phyloP scores from a whole-genome alignment of 2,888 invertebrate species.

The Sphaerophoria rueppellii region DNA sequence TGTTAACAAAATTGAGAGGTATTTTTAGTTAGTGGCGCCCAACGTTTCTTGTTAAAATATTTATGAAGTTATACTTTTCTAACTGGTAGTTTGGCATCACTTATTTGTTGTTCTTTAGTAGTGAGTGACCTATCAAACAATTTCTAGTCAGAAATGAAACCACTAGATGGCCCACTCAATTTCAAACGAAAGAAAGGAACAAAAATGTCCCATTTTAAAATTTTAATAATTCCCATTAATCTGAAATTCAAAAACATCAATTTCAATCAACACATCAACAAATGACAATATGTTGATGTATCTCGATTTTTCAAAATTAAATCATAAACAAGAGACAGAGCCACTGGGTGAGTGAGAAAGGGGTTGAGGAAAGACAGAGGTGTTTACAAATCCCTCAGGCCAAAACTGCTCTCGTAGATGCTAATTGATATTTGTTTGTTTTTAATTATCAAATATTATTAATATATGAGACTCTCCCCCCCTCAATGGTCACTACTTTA shows the following conservation, averaged over 20 bases:
- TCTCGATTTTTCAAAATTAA: background rate
- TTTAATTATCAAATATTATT: constrained; percentile 48
- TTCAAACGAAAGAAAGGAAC: too few relatives aligned
- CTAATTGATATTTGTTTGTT: constrained; percentile 57
- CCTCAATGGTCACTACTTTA: background rate
- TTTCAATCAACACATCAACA: constrained; percentile 65
- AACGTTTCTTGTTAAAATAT: background rate
- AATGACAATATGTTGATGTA: constrained; percentile 7
- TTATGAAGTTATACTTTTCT: too few relatives aligned
- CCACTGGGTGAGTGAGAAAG: background rate
- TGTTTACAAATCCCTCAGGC: constrained; percentile 23
- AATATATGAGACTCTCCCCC: constrained; percentile 4
- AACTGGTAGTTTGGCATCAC: too few relatives aligned
- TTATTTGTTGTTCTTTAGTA: too few relatives aligned
- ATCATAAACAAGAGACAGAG: constrained; percentile 7
- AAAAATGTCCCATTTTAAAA: background rate
- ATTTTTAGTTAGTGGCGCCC: constrained; percentile 2
- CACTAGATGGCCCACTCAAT: too few relatives aligned
- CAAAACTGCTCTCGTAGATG: constrained; percentile 49
- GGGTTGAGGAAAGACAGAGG: background rate
- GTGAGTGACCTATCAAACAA: too few relatives aligned
- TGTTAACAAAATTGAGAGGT: background rate
- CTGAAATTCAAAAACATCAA: constrained; percentile 64
- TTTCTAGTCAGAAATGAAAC: too few relatives aligned
- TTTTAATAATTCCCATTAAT: constrained; percentile 64